Conservation (phyloP, 1,140 invertebrate species). For the Zaprionus vittiger region DNA sequence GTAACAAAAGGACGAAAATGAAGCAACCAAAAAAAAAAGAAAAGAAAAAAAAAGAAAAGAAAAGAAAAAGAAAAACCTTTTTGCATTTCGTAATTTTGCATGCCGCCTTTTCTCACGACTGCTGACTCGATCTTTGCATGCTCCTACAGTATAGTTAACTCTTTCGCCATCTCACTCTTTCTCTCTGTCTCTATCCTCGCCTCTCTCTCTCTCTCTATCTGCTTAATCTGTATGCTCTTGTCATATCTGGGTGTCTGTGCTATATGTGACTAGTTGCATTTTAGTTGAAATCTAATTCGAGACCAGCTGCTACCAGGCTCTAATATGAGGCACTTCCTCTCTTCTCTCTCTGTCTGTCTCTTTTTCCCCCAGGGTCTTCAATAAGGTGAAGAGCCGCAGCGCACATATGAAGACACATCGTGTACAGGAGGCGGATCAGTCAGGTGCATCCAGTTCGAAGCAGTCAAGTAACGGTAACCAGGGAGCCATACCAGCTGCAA, state of each 20-base stretch:
- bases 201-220: conserved; percentile 17
- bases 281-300: conserved; percentile 6
- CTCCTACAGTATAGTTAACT: conserved; percentile 2
- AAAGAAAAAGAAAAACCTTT: conserved; percentile 23
- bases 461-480: conserved; percentile 39
- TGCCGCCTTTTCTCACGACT: conserved; percentile 34
- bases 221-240: conserved; percentile 52
- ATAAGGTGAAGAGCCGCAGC: conserved; percentile 98
- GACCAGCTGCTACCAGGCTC: not conserved
- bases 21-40: not conserved
- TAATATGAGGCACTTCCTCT: conserved; percentile 36
- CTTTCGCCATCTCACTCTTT: not conserved
- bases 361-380: conserved; percentile 91
- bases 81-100: conserved; percentile 57
- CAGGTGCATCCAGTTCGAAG: conserved; percentile 38
- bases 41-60: too few relatives aligned
- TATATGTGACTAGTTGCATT: conserved; percentile 34
- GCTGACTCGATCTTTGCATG: conserved; percentile 36
- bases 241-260: conserved; percentile 55
- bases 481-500: conserved; percentile 21
- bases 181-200: not conserved
- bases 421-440: conserved; percentile 88
- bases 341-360: conserved; percentile 13
- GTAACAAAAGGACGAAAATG: conserved; percentile 53
- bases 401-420: conserved; percentile 99